phyloP scores from a whole-genome alignment of 2,888 invertebrate genomes.

The Epinotia bilunana region DNA sequence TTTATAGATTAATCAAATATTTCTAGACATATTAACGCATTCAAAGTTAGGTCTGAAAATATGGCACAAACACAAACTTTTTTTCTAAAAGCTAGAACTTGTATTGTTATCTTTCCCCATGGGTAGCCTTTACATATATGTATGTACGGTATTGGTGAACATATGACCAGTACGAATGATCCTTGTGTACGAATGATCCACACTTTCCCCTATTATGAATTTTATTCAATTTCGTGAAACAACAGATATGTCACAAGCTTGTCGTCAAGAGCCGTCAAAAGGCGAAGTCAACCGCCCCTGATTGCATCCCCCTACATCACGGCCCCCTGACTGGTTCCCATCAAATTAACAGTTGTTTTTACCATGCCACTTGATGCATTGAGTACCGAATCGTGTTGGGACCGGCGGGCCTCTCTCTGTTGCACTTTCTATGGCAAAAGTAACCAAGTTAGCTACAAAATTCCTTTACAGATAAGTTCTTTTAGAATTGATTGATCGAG shows the following conservation, averaged over 20 bases:
- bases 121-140: no score
- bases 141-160: no score
- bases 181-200: no score
- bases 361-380: slow-evolving; percentile 1
- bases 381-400: slow-evolving; percentile 36
- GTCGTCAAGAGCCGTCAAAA: not conserved
- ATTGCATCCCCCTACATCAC: slow-evolving; percentile 11
- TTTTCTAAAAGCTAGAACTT: no score
- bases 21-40: no score
- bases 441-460: not conserved
- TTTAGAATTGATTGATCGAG: not conserved
- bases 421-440: not conserved
- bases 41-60: no score
- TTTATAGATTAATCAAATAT: no score
- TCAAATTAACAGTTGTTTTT: slow-evolving; percentile 33
- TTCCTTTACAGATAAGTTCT: not conserved
- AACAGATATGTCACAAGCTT: not conserved
- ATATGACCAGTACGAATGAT: no score
- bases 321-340: slow-evolving; percentile 6
- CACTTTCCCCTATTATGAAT: no score
- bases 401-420: slow-evolving; percentile 10
- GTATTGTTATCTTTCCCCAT: no score
- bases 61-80: no score
- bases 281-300: not conserved
- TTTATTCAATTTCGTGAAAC: no score